Evolutionary conservation across 1,140 invertebrate genomes (phyloP), one percentile per base, ranked within the genome.

Genomic region (Aethina tumida): DNA sequence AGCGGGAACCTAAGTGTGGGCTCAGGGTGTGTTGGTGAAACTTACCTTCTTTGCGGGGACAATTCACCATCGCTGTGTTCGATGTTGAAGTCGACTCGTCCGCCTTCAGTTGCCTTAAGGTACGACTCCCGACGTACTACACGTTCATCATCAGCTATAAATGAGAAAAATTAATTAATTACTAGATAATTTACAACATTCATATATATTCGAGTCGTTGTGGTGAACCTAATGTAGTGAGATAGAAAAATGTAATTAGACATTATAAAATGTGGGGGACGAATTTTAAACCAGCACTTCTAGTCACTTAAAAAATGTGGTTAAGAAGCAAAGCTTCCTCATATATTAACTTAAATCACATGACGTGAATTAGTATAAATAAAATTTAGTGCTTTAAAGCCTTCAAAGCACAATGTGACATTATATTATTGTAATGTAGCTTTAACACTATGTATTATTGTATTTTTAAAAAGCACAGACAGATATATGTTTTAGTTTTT

Each of bases 111-210:
- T 5, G 91, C 91, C 66, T 88, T 87, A 42, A 94, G 65, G 63
- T 95, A 95, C 1, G 89, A 94, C 27, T 90, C 86, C 45, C 90
- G 69, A 52, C 90, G 71, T 55, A 84, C 85, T 9, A 83, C 74
- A 42, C 87, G 78, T 50, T 89, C 85, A 52, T 85, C 84, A 55
- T 90, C 84, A 63, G 65, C 67, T 68, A 26, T 21, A 42, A 49
- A 31, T 12, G 9, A 38, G 4, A n/a, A n/a, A 22, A 34, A 10
- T 33, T 18, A 4, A 10, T 16, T 33, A 15, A 13, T 10, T 7
- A 22, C 6, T 22, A 7, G 21, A 22, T 22, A n/a, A 22, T 7
- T 22, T 22, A 7, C 21, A 22, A n/a, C n/a, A n/a, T n/a, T n/a
- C n/a, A n/a, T n/a, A n/a, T n/a, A n/a, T n/a, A n/a, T n/a, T n/a